Base-by-base conservation (phyloP, 2,888 invertebrate genomes). In the Fragum sueziense region DNA sequence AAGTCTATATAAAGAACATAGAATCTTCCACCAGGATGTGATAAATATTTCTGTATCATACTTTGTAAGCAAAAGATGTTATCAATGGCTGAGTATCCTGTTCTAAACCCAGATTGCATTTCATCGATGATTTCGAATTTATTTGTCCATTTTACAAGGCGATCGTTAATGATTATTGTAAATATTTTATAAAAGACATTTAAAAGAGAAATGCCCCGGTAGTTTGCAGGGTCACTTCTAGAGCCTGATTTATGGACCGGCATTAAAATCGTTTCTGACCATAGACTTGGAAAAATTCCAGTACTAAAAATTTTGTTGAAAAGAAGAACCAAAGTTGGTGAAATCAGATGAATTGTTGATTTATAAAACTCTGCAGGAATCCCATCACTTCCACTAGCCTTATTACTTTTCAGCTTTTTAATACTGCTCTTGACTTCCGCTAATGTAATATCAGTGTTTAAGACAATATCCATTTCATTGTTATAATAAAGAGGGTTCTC, bases 161-260 rank as follows among this genome's bases (percentile, higher is more conserved):
- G 14, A 11, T 17, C n/a, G 7, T n/a, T 70, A 29, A 31, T 25
- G 33, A 52, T 34, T 9, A 31, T 31, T 31, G 33, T 22, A n/a
- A 62, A 62, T 33, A 78, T 62, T 31, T 74, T 75, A 31, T 70
- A 68, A 6, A 79, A 37, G 68, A 41, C 33, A n/a, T 71, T 68
- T n/a, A 59, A 57, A 17, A 79, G 20, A 0, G 74, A 79, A 1
- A 79, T 79, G n/a, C 70, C 79, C 25, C 74, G 54, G 27, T 75
- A 74, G 33, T 79, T 79, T 33, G 70, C 70, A 1, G 70, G 70
- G 2, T 67, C 62, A 17, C 7, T 41, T 47, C 25, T 72, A 41
- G 6, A 11, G 22, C 72, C 70, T 29, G 29, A 31, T 62, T 31
- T 62, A 34, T 62, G 34, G 9, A 62, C 14, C 33, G 62, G 33